phyloP scores from a whole-genome alignment of 92 coral and sea anemone species.

The Palythoa grandis region DNA sequence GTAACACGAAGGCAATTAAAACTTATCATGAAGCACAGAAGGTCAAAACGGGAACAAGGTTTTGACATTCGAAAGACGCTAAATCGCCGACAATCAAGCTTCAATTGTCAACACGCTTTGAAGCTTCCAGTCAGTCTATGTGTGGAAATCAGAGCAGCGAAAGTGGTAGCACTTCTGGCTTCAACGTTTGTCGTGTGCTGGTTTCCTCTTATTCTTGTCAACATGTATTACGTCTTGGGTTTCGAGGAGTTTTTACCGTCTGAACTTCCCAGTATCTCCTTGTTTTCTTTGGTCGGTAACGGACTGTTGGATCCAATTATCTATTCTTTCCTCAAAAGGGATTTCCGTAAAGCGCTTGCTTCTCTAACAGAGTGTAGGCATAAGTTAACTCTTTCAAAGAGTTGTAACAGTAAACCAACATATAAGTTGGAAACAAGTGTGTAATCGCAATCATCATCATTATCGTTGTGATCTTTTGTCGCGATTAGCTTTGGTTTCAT shows the following conservation, averaged over 20 bases:
- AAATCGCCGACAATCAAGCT: constrained; percentile 3
- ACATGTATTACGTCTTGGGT: constrained; percentile 73
- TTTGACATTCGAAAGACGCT: constrained; percentile 11
- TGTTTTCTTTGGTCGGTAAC: constrained; percentile 88
- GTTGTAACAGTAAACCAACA: neutral
- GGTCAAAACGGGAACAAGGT: neutral
- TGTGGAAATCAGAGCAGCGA: constrained; percentile 83
- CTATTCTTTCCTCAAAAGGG: constrained; percentile 86
- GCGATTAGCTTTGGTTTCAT: neutral
- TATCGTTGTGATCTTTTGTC: neutral
- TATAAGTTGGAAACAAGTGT: neutral
- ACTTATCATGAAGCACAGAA: constrained; percentile 59
- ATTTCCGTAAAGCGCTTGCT: constrained; percentile 73
- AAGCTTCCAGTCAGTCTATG: constrained; percentile 62
- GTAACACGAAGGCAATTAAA: constrained; percentile 84
- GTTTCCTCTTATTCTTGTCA: constrained; percentile 86
- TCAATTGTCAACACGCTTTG: neutral
- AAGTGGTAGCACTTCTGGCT: constrained; percentile 82
- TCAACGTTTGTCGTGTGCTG: constrained; percentile 83
- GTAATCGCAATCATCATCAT: neutral
- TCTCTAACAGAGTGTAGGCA: neutral
- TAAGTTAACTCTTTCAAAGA: neutral
- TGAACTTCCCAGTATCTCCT: constrained; percentile 63
- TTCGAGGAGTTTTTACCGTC: constrained; percentile 59
- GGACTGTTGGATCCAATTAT: constrained; percentile 86